A percentile compares a stretch with the other conserved stretches of the same genome.
Conservation (phyloP, 2,113 vertebrate species). For the Morone saxatilis region DNA sequence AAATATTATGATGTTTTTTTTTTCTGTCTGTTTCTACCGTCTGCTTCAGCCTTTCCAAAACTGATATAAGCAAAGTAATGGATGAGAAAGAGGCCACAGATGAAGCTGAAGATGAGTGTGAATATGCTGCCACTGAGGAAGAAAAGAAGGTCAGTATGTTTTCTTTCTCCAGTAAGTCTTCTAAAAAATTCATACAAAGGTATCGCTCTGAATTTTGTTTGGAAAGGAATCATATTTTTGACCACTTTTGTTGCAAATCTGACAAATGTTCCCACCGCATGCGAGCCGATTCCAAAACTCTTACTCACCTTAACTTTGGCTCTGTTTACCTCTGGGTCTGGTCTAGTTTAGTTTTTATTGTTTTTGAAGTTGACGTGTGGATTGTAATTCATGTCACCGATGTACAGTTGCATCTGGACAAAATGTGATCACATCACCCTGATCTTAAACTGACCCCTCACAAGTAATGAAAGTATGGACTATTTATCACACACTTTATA, state of each 20-base stretch:
- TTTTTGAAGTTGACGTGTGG: conserved; percentile 12
- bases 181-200: not conserved
- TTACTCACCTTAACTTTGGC: conserved; percentile 49
- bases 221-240: conserved; percentile 42
- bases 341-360: conserved; percentile 25
- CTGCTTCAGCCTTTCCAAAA: conserved; percentile 43
- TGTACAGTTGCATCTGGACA: conserved; percentile 25
- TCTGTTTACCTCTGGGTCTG: conserved; percentile 7
- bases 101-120: conserved; percentile 16
- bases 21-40: not conserved
- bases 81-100: conserved; percentile 48
- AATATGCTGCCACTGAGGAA: conserved; percentile 15
- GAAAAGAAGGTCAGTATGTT: conserved; percentile 58
- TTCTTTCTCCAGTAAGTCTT: conserved; percentile 7
- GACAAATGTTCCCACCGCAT: conserved; percentile 12
- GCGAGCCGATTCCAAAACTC: conserved; percentile 32
- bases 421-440: conserved; percentile 5
- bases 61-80: conserved; percentile 20
- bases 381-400: conserved; percentile 35
- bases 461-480: conserved; percentile 11
- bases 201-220: conserved; percentile 22
- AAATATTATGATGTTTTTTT: not conserved
- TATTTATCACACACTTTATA: not conserved
- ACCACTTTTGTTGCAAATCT: not conserved
- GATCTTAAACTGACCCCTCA: conserved; percentile 3